Percentiles rank a stretch among this genome's conserved stretches.
Evolutionary conservation across 2,797 vertebrate species (phyloP).

Genomic region (Alectoris magna): DNA sequence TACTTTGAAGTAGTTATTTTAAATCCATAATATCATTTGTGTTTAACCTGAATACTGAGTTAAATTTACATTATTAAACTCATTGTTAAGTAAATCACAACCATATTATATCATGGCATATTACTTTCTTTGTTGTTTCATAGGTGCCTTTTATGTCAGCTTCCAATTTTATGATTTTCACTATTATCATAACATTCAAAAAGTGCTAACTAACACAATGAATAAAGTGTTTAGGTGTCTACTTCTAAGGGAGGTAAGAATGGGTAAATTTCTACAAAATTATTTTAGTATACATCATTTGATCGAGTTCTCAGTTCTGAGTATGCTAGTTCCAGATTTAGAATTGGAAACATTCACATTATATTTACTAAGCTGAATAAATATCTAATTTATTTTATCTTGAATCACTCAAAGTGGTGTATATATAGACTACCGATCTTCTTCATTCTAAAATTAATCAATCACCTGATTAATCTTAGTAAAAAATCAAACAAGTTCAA

Average conservation of each 20-base stretch:
- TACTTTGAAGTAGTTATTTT: too few relatives aligned
- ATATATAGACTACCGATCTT: background rate
- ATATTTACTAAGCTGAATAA: background rate
- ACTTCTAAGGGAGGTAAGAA: background rate
- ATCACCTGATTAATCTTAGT: background rate
- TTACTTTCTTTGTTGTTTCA: conserved; percentile 1
- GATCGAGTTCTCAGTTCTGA: background rate
- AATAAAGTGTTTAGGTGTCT: background rate
- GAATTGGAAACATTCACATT: background rate
- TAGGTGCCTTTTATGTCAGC: background rate
- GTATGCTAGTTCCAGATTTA: background rate
- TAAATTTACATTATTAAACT: too few relatives aligned
- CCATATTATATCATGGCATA: background rate
- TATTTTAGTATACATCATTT: background rate
- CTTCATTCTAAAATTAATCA: background rate
- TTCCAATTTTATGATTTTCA: background rate
- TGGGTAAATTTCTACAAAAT: background rate
- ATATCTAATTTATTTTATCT: background rate
- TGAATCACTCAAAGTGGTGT: background rate
- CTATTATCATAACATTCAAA: background rate
- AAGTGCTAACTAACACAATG: background rate
- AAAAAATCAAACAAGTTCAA: background rate
- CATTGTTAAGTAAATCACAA: too few relatives aligned
- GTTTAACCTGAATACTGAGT: too few relatives aligned
- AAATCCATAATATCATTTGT: too few relatives aligned